Base-by-base conservation (phyloP, 2,797 vertebrate species). In the Chelonia mydas region DNA sequence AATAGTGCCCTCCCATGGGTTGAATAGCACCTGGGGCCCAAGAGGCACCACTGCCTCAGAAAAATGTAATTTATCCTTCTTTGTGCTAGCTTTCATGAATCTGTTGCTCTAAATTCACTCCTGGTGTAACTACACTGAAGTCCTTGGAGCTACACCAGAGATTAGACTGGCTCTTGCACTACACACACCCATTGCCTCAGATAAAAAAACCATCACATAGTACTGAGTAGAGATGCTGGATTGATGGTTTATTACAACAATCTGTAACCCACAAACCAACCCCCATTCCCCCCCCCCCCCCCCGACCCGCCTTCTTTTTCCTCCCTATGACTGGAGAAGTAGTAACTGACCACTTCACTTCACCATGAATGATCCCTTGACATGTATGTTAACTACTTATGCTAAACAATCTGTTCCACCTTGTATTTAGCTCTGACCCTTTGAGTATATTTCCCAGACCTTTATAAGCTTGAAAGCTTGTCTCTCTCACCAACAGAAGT, bases 121-220 rank as follows among this genome's bases (percentile, higher is more conserved):
- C 54, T 37, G 33, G 16, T 83, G n/a, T 41, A 61, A 88, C 59
- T 23, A 47, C 47, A 61, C 53, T 88, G 17, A 17, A 33, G 84
- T 74, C 90, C 72, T 89, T 76, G 47, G 47, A 84, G 68, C 86
- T 80, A 89, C 90, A 86, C 21, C 3, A 10, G 90, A 82, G 82
- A 89, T 79, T 81, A 89, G 91, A 31, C 81, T 72, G 88, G 96
- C 95, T 95, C 95, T 89, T 92, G 83, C 96, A 68, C 93, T 95
- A 33, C 93, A 88, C 96, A 89, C 97, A 93, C 94, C 59, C 61
- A 96, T 97, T 92, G 96, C n/a, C 65, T 72, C 65, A 23, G n/a
- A 72, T n/a, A 65, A 68, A 68, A 59, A 68, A 37, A 72, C 21
- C n/a, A 37, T 72, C 65, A 41, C 65, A 72, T 72, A 19, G 9